These are phyloP conservation scores for Tachysurus vachellii DNA, from an alignment of 2,113 vertebrate species.

Conservation along the genomic window DNA sequence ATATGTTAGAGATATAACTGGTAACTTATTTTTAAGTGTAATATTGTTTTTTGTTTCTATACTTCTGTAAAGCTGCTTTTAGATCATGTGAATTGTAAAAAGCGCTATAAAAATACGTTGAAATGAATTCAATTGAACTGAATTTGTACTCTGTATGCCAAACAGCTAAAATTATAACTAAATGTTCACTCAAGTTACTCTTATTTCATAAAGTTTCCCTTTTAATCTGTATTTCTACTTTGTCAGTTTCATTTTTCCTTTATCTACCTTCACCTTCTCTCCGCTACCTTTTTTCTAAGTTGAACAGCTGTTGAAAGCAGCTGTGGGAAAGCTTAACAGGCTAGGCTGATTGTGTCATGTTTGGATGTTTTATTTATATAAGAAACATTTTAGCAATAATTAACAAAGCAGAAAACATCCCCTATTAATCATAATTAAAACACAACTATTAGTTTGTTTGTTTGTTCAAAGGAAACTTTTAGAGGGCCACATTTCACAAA, in stretches of 20 bases:
- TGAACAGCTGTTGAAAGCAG: conserved; percentile 72
- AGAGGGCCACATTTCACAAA: not conserved
- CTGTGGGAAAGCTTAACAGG: conserved; percentile 67
- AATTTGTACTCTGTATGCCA: not conserved
- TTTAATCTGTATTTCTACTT: not conserved
- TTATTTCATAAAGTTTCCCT: not conserved
- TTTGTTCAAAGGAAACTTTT: not conserved
- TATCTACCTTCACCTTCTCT: not conserved
- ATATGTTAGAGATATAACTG: too few species aligned
- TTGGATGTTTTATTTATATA: conserved; percentile 73
- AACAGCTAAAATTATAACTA: not conserved
- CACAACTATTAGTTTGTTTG: not conserved
- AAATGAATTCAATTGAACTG: too few species aligned
- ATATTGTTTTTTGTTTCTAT: too few species aligned
- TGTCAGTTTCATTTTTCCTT: conserved; percentile 46
- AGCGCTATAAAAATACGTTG: too few species aligned
- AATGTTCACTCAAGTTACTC: not conserved
- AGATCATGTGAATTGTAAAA: too few species aligned
- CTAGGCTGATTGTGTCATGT: conserved; percentile 67
- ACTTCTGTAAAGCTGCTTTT: too few species aligned
- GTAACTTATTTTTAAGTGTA: too few species aligned
- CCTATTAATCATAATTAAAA: conserved; percentile 51
- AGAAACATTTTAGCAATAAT: conserved; percentile 61
- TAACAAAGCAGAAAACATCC: conserved; percentile 52
- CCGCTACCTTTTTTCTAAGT: not conserved